A percentile compares a stretch with the other conserved stretches of the same genome.
Evolutionary conservation across 1,140 invertebrate species (phyloP).

Genomic region (Caenorhabditis latens): DNA sequence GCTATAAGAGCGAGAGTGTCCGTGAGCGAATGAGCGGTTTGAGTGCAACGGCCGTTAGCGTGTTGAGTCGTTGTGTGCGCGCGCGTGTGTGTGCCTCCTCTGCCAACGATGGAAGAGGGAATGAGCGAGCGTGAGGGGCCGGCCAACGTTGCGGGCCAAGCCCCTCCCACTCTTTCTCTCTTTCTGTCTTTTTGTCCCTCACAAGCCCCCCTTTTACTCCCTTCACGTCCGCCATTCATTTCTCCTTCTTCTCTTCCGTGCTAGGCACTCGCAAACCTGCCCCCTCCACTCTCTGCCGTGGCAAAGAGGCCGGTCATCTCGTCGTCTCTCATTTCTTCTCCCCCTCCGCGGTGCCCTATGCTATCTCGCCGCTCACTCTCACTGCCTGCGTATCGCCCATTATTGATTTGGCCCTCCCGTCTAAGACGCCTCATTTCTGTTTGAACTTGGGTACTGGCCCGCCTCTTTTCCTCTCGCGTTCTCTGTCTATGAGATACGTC

Average conservation of each 20-base stretch:
- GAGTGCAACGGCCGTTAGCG: no score
- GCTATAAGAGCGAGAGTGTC: no score
- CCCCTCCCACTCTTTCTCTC: constrained; percentile 39
- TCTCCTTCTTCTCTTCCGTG: constrained; percentile 32
- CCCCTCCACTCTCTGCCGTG: constrained; percentile 13
- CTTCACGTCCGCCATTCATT: constrained; percentile 49
- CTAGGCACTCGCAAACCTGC: constrained; percentile 33
- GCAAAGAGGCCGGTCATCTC: neutral
- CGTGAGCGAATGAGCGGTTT: no score
- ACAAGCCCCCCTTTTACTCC: neutral
- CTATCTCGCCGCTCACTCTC: neutral
- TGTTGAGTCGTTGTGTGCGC: no score
- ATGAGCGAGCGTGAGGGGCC: constrained; percentile 1
- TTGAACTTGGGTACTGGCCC: constrained; percentile 11
- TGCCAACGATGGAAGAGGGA: no score
- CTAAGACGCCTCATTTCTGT: constrained; percentile 5
- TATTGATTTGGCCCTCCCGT: no score
- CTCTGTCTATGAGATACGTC: neutral
- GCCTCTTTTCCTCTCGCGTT: neutral
- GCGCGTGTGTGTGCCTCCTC: no score
- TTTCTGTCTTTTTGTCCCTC: neutral
- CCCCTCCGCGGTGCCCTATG: neutral
- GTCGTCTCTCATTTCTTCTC: neutral
- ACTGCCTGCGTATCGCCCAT: neutral
- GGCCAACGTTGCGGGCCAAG: constrained; percentile 16